Conservation (phyloP, 2,888 invertebrate species). For the Thereva nobilitata region DNA sequence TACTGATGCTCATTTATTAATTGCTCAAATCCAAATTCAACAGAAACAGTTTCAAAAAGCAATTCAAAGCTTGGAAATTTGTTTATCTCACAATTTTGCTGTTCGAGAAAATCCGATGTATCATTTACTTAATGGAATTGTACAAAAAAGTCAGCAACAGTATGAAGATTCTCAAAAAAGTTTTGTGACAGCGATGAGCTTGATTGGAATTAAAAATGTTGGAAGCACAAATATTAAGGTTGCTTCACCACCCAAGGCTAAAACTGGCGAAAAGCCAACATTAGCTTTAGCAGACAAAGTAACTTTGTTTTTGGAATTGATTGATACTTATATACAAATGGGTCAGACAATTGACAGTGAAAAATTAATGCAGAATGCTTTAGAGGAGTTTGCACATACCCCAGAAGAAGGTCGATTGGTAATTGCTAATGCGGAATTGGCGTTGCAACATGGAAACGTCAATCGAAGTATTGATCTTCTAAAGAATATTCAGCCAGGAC, state of each 20-base stretch:
- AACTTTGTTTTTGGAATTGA: conserved; percentile 84
- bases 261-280: conserved; percentile 44
- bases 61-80: conserved; percentile 83
- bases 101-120: conserved; percentile 90
- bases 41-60: conserved; percentile 75
- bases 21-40: conserved; percentile 82
- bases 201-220: conserved; percentile 60
- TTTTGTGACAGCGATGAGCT: conserved; percentile 73
- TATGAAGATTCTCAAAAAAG: conserved; percentile 74
- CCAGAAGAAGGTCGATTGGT: conserved; percentile 83
- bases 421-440: conserved; percentile 84
- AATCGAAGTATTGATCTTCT: conserved; percentile 81
- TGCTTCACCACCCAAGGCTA: conserved; percentile 36
- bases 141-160: conserved; percentile 76
- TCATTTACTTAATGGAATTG: conserved; percentile 82
- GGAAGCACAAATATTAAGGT: conserved; percentile 46
- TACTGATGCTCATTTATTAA: conserved; percentile 80
- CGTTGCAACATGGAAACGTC: conserved; percentile 77
- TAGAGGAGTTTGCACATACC: conserved; percentile 73
- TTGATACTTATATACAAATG: conserved; percentile 72
- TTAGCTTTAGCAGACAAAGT: conserved; percentile 77
- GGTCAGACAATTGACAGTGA: conserved; percentile 79
- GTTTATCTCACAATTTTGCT: conserved; percentile 89
- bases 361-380: conserved; percentile 74
- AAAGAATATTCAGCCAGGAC: conserved; percentile 74